phyloP scores from a whole-genome alignment of 2,888 invertebrate species.

The Kuschelorhynchus macadamiae region DNA sequence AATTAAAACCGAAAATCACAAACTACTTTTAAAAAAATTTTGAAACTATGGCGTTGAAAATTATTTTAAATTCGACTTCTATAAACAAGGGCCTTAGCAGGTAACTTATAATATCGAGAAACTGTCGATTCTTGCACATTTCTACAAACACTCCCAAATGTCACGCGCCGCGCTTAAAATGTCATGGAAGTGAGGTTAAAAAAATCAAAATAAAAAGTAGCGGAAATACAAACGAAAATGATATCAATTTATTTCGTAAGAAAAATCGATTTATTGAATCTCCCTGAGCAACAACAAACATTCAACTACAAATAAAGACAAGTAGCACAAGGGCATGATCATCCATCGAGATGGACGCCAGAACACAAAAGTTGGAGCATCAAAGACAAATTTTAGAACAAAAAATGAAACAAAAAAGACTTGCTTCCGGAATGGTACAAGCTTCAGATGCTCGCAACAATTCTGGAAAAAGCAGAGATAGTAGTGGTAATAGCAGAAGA shows the following conservation, averaged over 20 bases:
- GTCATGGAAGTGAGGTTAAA: constrained; percentile 38
- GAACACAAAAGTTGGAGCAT: constrained; percentile 90
- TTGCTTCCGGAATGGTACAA: constrained; percentile 88
- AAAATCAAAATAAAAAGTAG: constrained; percentile 33
- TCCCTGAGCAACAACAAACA: constrained; percentile 59
- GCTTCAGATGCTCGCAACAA: constrained; percentile 85
- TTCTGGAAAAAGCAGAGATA: constrained; percentile 77
- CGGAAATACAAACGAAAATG: constrained; percentile 47
- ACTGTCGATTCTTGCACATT: no score
- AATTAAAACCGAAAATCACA: no score
- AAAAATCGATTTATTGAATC: constrained; percentile 57
- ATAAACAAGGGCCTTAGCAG: no score
- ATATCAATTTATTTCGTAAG: constrained; percentile 35
- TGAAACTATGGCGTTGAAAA: no score
- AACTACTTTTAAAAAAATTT: no score
- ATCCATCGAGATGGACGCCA: constrained; percentile 66
- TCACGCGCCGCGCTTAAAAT: constrained; percentile 19
- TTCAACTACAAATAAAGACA: constrained; percentile 47
- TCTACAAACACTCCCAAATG: constrained; percentile 7
- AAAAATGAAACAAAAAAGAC: constrained; percentile 89
- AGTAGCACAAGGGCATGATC: constrained; percentile 52
- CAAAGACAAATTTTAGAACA: constrained; percentile 92
- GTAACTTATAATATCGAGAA: no score
- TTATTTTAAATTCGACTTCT: no score
- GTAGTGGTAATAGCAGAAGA: constrained; percentile 75